Evolutionary conservation across 2,888 invertebrate genomes (phyloP), one percentile per base, ranked within the genome.

Genomic region (Rhodophaea formosa): DNA sequence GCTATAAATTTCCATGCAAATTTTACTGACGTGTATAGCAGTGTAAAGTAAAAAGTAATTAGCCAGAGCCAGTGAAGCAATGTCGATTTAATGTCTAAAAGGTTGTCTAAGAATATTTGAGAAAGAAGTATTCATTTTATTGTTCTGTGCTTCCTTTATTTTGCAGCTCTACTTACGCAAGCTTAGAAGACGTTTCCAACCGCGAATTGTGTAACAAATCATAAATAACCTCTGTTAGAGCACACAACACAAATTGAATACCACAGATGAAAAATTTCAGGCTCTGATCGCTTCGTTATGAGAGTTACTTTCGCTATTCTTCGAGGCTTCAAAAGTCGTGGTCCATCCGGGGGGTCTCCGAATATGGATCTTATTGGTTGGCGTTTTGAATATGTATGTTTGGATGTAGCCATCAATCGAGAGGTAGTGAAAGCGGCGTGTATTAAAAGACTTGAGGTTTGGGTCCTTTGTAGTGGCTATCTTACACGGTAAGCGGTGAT

Each of bases 381-480:
- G 59, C 53, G 49, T 57, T 61, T 59, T 64, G 63, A 65, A 63
- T 60, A 64, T 65, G 61, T 62, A 62, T 66, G 60, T 62, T 58
- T 55, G 45, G 65, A 67, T 71, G 71, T 67, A 62, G 67, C 72
- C 70, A 79, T 82, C 80, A 80, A 79, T 82, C 74, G 77, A 71
- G 67, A 63, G 69, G 62, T 68, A 84, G 86, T 82, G 88, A 88
- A 88, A 88, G 88, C 81, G 68, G 68, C 63, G 65, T 65, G 72
- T 75, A 75, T 75, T 73, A 75, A 77, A 79, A 79, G 81, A 79
- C 67, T 58, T 63, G 69, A 64, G 67, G 65, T 69, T 66, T 66
- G 66, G 61, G 68, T 58, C 75, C 70, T 79, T 80, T 81, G 82
- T 80, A 70, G 64, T 60, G 43, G 53, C 23, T 15, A 44, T 17